Evolutionary conservation across 2,113 vertebrate genomes (phyloP).

Genomic region (Proterorhinus semilunaris): DNA sequence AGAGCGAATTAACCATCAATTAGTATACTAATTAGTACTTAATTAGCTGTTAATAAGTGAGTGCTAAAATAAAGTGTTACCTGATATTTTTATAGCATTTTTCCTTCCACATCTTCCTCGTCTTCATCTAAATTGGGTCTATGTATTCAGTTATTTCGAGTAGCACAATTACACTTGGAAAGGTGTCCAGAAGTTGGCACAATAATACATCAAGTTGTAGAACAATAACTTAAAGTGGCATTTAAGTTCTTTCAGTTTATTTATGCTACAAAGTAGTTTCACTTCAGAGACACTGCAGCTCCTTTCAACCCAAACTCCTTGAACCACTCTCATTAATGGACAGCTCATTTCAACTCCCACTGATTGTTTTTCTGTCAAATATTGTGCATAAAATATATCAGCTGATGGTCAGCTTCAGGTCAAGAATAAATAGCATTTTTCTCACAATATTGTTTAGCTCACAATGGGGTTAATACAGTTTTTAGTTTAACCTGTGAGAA

Average conservation of each 20-base stretch:
- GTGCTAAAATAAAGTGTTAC: too few relatives aligned
- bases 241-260: constrained; percentile 5
- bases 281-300: constrained; percentile 8
- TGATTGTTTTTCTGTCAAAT: constrained; percentile 1
- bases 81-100: background rate
- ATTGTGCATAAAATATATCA: background rate
- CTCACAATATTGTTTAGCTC: background rate
- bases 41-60: too few relatives aligned
- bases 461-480: too few relatives aligned
- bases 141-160: background rate
- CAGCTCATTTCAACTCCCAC: constrained; percentile 1
- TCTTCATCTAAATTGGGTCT: background rate
- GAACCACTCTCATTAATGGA: background rate
- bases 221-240: constrained; percentile 5
- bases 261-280: background rate
- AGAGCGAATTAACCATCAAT: too few relatives aligned
- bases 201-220: constrained; percentile 10
- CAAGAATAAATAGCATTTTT: background rate
- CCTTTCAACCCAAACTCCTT: background rate
- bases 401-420: background rate
- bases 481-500: too few relatives aligned
- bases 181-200: constrained; percentile 9
- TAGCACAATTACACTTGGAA: background rate
- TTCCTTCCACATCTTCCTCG: too few relatives aligned
- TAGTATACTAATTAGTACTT: too few relatives aligned